These are phyloP conservation scores for Entomobrya proxima DNA, from an alignment of 2,888 invertebrate genomes.

Conservation along the genomic window DNA sequence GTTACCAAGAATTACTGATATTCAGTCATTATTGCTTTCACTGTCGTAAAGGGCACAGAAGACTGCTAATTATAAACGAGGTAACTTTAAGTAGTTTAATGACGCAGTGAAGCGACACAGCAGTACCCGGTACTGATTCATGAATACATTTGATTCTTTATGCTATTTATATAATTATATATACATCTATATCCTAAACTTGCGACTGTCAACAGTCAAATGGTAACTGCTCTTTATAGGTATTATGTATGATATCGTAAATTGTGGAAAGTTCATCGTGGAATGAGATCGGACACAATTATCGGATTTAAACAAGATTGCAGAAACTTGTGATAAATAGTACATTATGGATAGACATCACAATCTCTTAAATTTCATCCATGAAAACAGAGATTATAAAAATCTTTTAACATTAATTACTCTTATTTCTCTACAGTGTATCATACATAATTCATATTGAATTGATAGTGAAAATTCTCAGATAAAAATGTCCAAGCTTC, in stretches of 20 bases:
- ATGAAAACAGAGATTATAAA: no score
- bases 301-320: neutral
- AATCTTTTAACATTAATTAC: no score
- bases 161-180: no score
- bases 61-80: neutral
- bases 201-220: constrained; percentile 21
- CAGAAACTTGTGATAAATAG: no score
- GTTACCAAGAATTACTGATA: neutral
- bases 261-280: neutral
- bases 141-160: no score
- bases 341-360: no score
- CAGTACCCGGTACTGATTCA: neutral
- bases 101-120: neutral
- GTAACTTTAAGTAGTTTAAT: no score
- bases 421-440: no score
- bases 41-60: neutral
- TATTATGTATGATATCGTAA: neutral
- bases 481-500: no score
- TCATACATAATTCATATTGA: no score
- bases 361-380: neutral
- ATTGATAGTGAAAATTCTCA: no score
- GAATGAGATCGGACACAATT: neutral
- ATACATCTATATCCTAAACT: neutral
- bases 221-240: neutral
- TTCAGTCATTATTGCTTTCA: constrained; percentile 39